phyloP scores from a whole-genome alignment of 2,888 invertebrate species.

The Conus canariensis region DNA sequence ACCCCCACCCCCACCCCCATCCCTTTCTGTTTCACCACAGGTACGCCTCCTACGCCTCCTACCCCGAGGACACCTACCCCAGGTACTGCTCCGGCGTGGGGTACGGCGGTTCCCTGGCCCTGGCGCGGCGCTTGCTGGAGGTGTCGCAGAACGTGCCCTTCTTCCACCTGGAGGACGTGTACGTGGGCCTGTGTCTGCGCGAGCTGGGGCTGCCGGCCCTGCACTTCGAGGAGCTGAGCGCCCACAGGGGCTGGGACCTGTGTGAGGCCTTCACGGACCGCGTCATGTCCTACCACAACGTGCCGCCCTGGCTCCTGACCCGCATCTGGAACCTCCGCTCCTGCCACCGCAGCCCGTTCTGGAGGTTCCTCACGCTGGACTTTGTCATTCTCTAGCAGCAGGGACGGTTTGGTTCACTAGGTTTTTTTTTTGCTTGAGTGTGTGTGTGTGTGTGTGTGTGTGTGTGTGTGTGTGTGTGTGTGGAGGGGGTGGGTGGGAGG shows the following conservation, averaged over 20 bases:
- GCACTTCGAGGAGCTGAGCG: background rate
- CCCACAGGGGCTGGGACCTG: background rate
- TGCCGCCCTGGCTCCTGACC: background rate
- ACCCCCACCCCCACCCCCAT: too few species aligned
- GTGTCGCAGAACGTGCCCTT: conserved; percentile 65
- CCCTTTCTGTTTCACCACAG: background rate
- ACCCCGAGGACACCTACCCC: conserved; percentile 60
- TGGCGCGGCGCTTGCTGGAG: conserved; percentile 56
- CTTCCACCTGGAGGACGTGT: conserved; percentile 71
- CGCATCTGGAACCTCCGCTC: background rate
- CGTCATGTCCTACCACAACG: background rate
- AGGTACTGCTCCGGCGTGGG: conserved; percentile 69
- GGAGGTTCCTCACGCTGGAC: background rate
- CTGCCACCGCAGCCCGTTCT: background rate
- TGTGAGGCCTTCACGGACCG: background rate
- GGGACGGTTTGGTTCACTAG: too few species aligned
- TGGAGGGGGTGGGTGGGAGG: too few species aligned
- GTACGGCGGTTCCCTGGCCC: conserved; percentile 60
- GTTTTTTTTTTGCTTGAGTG: too few species aligned
- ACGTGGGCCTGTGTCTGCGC: conserved; percentile 61
- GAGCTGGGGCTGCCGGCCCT: conserved; percentile 47
- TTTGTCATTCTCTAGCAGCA: background rate
- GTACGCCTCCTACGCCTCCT: conserved; percentile 60
- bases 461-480: too few species aligned
- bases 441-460: too few species aligned